These are phyloP conservation scores for Ameiurus melas DNA, from an alignment of 2,113 vertebrate species.

Conservation along the genomic window DNA sequence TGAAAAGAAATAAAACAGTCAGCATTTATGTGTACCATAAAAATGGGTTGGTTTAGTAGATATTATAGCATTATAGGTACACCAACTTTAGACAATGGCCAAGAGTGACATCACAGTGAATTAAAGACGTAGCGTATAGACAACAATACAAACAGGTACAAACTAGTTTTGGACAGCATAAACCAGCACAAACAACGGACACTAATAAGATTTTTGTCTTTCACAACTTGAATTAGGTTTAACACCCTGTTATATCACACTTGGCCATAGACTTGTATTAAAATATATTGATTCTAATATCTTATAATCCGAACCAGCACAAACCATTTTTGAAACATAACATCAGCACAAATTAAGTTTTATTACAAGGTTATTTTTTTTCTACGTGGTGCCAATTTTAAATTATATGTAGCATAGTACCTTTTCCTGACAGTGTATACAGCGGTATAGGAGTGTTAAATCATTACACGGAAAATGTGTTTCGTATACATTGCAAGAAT, in stretches of 20 bases:
- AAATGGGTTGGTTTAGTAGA: background rate
- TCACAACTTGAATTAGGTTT: background rate
- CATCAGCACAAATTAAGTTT: background rate
- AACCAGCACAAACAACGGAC: background rate
- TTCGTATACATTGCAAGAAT: background rate
- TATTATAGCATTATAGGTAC: background rate
- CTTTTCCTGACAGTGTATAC: background rate
- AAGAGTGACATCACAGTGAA: background rate
- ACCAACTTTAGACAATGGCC: background rate
- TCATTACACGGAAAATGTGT: background rate
- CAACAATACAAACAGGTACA: background rate
- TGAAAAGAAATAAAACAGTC: background rate
- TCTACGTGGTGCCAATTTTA: background rate
- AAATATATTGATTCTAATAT: background rate
- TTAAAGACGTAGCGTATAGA: background rate
- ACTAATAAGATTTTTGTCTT: background rate
- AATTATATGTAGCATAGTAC: background rate
- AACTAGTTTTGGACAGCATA: background rate
- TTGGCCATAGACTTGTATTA: background rate
- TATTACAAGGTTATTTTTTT: background rate
- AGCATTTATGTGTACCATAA: background rate
- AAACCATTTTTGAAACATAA: background rate
- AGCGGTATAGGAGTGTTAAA: background rate
- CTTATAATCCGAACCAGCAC: background rate
- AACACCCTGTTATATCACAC: background rate